A percentile compares a stretch with the other conserved stretches of the same genome.
phyloP scores from a whole-genome alignment of 2,797 vertebrate species.

The Sebastes alutus region DNA sequence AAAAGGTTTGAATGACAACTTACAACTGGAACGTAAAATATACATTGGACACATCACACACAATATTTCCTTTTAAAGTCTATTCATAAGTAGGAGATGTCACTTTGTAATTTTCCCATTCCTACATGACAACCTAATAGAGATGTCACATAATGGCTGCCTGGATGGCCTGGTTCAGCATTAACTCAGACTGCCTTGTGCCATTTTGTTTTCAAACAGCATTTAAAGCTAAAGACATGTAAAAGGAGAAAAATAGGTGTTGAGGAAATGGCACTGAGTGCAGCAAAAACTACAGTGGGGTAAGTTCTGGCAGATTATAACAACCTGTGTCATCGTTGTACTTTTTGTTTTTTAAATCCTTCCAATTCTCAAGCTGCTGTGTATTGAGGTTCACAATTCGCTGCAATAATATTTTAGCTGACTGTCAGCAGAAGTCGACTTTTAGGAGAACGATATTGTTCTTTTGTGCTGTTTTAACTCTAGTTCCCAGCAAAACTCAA shows the following conservation, averaged over 20 bases:
- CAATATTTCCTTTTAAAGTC: slow-evolving; percentile 1
- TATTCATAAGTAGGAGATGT: neutral
- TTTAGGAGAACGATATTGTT: neutral
- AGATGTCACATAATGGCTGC: slow-evolving; percentile 7
- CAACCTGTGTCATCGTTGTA: slow-evolving; percentile 14
- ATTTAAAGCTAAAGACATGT: slow-evolving; percentile 9
- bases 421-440: slow-evolving; percentile 31
- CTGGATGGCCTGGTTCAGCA: neutral
- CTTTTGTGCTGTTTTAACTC: neutral
- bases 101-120: neutral
- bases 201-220: slow-evolving; percentile 27
- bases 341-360: slow-evolving; percentile 23
- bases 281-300: slow-evolving; percentile 6
- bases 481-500: slow-evolving; percentile 5
- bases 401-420: slow-evolving; percentile 26
- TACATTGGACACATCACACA: neutral
- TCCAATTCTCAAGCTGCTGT: slow-evolving; percentile 6
- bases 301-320: slow-evolving; percentile 38
- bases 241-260: slow-evolving; percentile 25
- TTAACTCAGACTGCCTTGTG: slow-evolving; percentile 11
- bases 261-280: slow-evolving; percentile 28
- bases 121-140: neutral
- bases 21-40: neutral
- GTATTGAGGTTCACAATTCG: neutral
- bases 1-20: neutral